A percentile compares a stretch with the other conserved stretches of the same genome.
Evolutionary conservation across 2,888 invertebrate genomes (phyloP).

Genomic region (Callyntrura guangdongensis): DNA sequence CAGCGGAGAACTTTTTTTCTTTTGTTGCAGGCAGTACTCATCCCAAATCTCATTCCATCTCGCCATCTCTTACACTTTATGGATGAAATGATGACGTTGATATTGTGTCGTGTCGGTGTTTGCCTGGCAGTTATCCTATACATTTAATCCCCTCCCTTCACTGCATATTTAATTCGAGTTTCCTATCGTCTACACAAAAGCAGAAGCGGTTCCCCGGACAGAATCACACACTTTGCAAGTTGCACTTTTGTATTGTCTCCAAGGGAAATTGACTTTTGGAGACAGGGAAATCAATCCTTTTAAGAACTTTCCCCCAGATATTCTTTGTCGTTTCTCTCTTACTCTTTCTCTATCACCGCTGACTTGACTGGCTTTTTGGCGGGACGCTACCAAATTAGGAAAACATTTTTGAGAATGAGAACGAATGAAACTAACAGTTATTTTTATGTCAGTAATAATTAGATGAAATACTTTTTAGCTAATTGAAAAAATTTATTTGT

Average conservation of each 20-base stretch:
- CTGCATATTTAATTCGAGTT: conserved; percentile 36
- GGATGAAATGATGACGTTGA: conserved; percentile 43
- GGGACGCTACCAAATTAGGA: not conserved
- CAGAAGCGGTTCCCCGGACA: not conserved
- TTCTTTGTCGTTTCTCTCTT: too few species aligned
- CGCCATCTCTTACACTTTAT: conserved; percentile 46
- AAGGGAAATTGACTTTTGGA: not conserved
- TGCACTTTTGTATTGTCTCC: not conserved
- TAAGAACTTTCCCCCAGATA: not conserved
- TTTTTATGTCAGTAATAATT: not conserved
- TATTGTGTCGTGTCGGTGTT: too few species aligned
- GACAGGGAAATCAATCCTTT: not conserved
- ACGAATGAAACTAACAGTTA: not conserved
- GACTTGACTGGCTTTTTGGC: not conserved
- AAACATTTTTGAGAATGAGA: not conserved
- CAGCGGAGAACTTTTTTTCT: not conserved
- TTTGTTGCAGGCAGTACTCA: not conserved
- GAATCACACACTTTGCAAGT: not conserved
- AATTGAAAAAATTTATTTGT: not conserved
- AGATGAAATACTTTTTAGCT: not conserved
- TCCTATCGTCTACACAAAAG: not conserved
- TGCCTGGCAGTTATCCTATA: conserved; percentile 8
- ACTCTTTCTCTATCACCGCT: not conserved
- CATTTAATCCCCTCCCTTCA: not conserved
- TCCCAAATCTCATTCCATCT: conserved; percentile 67